Evolutionary conservation across 2,888 invertebrate species (phyloP).

Genomic region (Hypomecis punctinalis): DNA sequence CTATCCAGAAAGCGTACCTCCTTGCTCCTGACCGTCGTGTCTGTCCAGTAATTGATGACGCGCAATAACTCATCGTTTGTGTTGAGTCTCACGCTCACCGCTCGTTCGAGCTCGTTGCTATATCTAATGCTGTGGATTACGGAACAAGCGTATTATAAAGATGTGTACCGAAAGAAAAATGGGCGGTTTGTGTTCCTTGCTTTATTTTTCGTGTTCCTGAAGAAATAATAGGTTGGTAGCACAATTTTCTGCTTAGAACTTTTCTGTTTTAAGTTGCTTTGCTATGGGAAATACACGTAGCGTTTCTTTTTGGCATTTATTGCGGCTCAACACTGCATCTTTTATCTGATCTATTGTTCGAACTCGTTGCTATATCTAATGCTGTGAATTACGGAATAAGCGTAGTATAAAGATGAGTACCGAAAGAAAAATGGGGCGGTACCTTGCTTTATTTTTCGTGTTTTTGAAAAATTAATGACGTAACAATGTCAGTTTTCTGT

Average conservation of each 20-base stretch:
- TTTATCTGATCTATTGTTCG: slow-evolving; percentile 37
- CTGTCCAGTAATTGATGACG: slow-evolving; percentile 80
- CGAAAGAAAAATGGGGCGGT: slow-evolving; percentile 17
- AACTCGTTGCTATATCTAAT: slow-evolving; percentile 49
- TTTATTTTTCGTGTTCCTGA: too few relatives aligned
- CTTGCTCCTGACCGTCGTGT: slow-evolving; percentile 56
- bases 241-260: too few relatives aligned
- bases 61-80: slow-evolving; percentile 82
- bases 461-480: too few relatives aligned
- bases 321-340: too few relatives aligned
- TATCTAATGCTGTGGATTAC: slow-evolving; percentile 47
- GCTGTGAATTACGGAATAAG: slow-evolving; percentile 38
- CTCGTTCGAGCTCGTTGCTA: slow-evolving; percentile 49
- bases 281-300: too few relatives aligned
- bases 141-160: slow-evolving; percentile 36
- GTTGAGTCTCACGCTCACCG: slow-evolving; percentile 72
- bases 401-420: slow-evolving; percentile 32
- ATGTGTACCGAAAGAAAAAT: slow-evolving; percentile 22
- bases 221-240: too few relatives aligned
- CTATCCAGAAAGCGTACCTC: slow-evolving; percentile 40
- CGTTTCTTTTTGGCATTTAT: too few relatives aligned
- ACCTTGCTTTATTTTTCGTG: not conserved
- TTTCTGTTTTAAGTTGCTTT: too few relatives aligned
- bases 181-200: slow-evolving; percentile 6
- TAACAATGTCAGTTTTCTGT: too few relatives aligned